Conservation (phyloP, 1,140 invertebrate genomes). For the Eubasilissa regina region DNA sequence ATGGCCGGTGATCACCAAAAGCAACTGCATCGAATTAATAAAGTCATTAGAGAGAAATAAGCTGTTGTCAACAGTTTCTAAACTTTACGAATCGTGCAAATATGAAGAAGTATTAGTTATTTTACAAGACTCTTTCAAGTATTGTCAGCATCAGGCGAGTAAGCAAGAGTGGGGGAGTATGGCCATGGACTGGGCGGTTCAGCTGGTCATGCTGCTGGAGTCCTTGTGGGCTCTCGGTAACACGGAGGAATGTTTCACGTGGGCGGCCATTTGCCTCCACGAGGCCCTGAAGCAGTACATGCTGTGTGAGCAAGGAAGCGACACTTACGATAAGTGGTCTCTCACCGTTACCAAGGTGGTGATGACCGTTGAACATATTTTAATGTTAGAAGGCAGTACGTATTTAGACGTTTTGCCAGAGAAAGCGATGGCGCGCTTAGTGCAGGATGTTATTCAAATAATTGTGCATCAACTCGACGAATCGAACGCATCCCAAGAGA, state of each 20-base stretch:
- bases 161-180: constrained; percentile 68
- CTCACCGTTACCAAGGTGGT: constrained; percentile 79
- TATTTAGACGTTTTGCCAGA: constrained; percentile 73
- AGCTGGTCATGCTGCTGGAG: constrained; percentile 79
- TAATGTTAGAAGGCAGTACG: constrained; percentile 72
- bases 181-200: constrained; percentile 72
- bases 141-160: constrained; percentile 67
- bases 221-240: constrained; percentile 77
- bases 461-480: constrained; percentile 82
- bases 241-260: constrained; percentile 80
- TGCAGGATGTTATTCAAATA: constrained; percentile 83
- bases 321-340: constrained; percentile 77
- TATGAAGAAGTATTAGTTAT: constrained; percentile 79
- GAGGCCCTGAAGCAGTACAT: constrained; percentile 76
- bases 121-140: constrained; percentile 77
- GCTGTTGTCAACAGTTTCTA: constrained; percentile 70
- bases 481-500: constrained; percentile 74
- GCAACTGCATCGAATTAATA: constrained; percentile 64
- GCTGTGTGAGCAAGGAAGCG: constrained; percentile 68
- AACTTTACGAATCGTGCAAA: constrained; percentile 75
- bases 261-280: constrained; percentile 82
- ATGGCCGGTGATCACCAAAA: constrained; percentile 66
- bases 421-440: constrained; percentile 75
- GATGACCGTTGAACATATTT: constrained; percentile 78
- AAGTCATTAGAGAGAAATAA: constrained; percentile 70